These are phyloP conservation scores for Epizoanthus illoricatus DNA, from an alignment of 92 coral and sea anemone genomes.

Conservation along the genomic window DNA sequence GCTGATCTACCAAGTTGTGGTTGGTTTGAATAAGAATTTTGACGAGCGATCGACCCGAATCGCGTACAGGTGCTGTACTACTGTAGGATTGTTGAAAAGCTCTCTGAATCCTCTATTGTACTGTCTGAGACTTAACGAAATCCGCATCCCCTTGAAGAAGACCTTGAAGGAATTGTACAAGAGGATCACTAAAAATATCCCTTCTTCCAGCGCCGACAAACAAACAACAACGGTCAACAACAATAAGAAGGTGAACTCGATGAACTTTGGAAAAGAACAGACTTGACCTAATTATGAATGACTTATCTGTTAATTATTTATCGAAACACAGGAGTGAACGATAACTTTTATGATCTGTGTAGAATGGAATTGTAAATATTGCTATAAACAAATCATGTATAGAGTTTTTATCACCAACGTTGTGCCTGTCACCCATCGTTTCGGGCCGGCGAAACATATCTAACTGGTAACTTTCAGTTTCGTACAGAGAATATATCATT, in stretches of 20 bases:
- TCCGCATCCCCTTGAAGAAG: neutral
- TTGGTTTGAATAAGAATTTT: neutral
- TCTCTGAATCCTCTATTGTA: constrained; percentile 26
- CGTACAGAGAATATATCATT: too few species aligned
- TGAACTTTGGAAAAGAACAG: neutral
- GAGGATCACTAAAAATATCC: neutral
- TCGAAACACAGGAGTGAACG: too few species aligned
- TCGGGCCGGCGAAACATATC: too few species aligned
- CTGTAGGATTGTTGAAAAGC: constrained; percentile 33
- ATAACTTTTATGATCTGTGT: too few species aligned
- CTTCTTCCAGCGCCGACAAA: neutral
- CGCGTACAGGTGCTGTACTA: constrained; percentile 26
- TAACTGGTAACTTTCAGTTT: too few species aligned
- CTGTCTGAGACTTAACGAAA: constrained; percentile 18
- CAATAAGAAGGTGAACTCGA: neutral
- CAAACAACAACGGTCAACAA: too few species aligned
- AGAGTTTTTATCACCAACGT: too few species aligned
- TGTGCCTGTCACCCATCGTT: too few species aligned
- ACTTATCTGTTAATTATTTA: too few species aligned
- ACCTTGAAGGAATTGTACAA: constrained; percentile 26
- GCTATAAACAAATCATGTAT: too few species aligned
- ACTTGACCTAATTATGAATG: too few species aligned
- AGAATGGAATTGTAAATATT: too few species aligned
- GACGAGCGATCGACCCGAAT: constrained; percentile 14
- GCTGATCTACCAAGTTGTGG: constrained; percentile 23